Evolutionary conservation across 2,888 invertebrate genomes (phyloP), one percentile per base, ranked within the genome.

Genomic region (Atrina japonica): DNA sequence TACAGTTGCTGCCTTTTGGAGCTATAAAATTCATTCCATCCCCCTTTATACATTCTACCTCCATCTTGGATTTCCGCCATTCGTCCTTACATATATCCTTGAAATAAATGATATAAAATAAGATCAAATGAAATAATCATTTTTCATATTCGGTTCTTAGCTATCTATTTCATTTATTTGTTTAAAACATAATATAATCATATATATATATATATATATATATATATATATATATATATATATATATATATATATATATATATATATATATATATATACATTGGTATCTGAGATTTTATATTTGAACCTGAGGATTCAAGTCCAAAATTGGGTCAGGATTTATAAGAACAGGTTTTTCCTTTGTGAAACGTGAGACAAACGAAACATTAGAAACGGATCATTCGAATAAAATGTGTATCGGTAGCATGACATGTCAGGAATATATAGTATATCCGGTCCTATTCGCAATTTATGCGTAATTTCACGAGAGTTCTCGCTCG

Each of bases 11-110:
- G n/a, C 80, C 82, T 29, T 76, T 77, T 0, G 88, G 88, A 0
- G 86, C 81, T 29, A 86, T 85, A 70, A 88, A 88, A n/a, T 82
- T 80, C 41, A 88, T 75, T 0, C 88, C 88, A 25, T 87, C 88
- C 21, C 87, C 86, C 45, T 81, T 79, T 1, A 86, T 66, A 66
- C 88, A 88, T 58, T 88, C 88, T 0, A 84, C 77, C 58, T 88
- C 88, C n/a, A 88, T 61, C 14, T 82, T 79, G 1, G 88, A 88
- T 29, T 80, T 77, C 16, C 88, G 70, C 88, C 88, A 88, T 64
- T 88, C 88, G 6, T 80, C 79, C 45, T 85, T 83, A 63, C 88
- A 88, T 29, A 86, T 77, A 64, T 85, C 85, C 88, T 88, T 73
- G 5, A 70, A 63, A 52, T 30, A 47, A 30, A 0, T 5, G 6